These are phyloP conservation scores for Apantesis nais DNA, from an alignment of 2,888 invertebrate genomes.

Conservation along the genomic window DNA sequence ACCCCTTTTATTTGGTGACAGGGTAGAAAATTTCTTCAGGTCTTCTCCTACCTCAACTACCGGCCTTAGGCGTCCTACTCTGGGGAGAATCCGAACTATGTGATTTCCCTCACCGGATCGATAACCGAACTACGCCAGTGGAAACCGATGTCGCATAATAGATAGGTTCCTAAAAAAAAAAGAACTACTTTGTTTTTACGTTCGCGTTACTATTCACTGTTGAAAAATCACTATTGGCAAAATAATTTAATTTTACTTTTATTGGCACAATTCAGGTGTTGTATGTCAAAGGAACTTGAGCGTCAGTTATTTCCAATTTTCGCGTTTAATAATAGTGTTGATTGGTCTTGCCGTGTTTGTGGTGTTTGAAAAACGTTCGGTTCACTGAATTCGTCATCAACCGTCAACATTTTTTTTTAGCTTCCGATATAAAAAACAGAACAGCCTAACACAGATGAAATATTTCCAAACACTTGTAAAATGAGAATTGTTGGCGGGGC, in stretches of 20 bases:
- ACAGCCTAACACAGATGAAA: constrained; percentile 58
- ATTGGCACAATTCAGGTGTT: constrained; percentile 27
- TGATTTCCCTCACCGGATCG: too few species aligned
- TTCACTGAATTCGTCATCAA: constrained; percentile 22
- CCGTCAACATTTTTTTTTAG: constrained; percentile 48
- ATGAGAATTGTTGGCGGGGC: constrained; percentile 66
- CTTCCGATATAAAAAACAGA: constrained; percentile 33
- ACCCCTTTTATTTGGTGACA: too few species aligned
- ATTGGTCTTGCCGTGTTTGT: constrained; percentile 50
- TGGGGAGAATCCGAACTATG: too few species aligned
- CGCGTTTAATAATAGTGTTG: constrained; percentile 24
- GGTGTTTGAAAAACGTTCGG: constrained; percentile 44
- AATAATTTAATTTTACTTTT: not conserved
- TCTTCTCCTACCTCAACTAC: too few species aligned
- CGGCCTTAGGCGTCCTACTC: too few species aligned
- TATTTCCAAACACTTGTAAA: constrained; percentile 44
- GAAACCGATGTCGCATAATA: too few species aligned
- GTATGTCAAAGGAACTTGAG: constrained; percentile 25
- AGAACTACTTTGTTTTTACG: constrained; percentile 8
- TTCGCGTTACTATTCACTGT: constrained; percentile 11
- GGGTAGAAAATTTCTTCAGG: too few species aligned
- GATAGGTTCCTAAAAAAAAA: constrained; percentile 13
- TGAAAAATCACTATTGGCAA: constrained; percentile 18
- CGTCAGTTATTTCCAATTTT: constrained; percentile 31
- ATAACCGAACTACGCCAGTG: too few species aligned